Base-by-base conservation (phyloP, 2,888 invertebrate species). In the Neria commutata region DNA sequence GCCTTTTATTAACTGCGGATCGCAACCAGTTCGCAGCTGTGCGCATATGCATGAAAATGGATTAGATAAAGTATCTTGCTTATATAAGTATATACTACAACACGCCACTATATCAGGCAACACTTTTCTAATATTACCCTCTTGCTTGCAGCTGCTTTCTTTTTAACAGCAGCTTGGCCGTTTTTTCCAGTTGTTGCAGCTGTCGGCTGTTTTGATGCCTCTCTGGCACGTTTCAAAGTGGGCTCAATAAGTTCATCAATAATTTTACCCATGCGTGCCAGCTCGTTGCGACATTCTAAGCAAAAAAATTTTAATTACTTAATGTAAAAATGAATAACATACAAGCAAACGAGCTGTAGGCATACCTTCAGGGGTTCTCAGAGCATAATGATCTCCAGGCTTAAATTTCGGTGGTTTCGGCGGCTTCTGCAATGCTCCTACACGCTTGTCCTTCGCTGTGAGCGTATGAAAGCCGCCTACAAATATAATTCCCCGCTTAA, bases 181-280 rank as follows among this genome's bases (percentile, higher is more conserved):
- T 14, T 19, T 6, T 10, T 53, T 8, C 33, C 29, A 8, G 25
- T 17, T 17, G 54, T 21, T 19, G 42, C 5, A 29, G 14, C n/a
- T 34, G 45, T 24, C 16, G 37, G 19, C 23, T 5, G 3, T 8
- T 54, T 14, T 14, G n/a, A 11, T 2, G 2, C 24, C 37, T 57
- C 46, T 53, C 51, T 60, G 29, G 66, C 65, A 54, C 63, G 59
- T 61, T 60, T 61, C 53, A 65, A 64, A 57, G 63, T 65, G 0
- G 72, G 82, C 19, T 74, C 75, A 53, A 82, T 79, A 66, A 82
- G 67, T 47, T 75, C 66, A 47, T 82, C 81, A 53, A 82, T 81
- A 24, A 79, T 71, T 60, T 75, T 75, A 19, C 77, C 73, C 64
- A 82, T 73, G 33, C 79, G 72, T 40, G 71, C 65, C 4, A 82